Evolutionary conservation across 2,797 vertebrate genomes (phyloP).

Genomic region (Dermochelys coriacea): DNA sequence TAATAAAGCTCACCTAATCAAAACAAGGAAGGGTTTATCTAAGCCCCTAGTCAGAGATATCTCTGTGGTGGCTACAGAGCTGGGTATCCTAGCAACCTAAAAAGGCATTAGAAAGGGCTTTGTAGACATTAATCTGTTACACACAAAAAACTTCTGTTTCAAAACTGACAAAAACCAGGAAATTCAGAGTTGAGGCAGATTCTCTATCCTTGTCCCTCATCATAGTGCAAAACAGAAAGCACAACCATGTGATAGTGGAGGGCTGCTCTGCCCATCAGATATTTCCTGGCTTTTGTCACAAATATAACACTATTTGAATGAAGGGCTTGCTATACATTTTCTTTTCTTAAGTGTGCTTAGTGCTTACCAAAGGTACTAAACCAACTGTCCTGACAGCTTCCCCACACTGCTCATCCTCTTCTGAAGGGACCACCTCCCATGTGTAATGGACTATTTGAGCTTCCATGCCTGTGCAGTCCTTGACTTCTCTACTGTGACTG

Average conservation of each 20-base stretch:
- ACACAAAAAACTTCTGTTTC: constrained; percentile 35
- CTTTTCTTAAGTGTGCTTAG: constrained; percentile 38
- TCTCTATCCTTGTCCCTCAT: constrained; percentile 41
- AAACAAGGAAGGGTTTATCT: constrained; percentile 73
- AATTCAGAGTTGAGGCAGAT: constrained; percentile 37
- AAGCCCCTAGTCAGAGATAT: constrained; percentile 62
- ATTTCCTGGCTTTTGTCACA: constrained; percentile 58
- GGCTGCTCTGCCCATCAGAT: not conserved
- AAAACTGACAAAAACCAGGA: constrained; percentile 55
- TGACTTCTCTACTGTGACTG: not conserved
- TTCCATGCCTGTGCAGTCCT: not conserved
- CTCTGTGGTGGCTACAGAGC: constrained; percentile 74
- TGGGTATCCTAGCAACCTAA: constrained; percentile 80
- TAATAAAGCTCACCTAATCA: constrained; percentile 58
- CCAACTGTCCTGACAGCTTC: not conserved
- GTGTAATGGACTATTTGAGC: not conserved
- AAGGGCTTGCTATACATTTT: constrained; percentile 26
- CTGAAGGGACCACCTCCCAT: accelerated
- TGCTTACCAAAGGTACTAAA: not conserved
- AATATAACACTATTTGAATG: constrained; percentile 35
- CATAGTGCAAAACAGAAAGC: constrained; percentile 56
- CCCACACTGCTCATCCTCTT: not conserved
- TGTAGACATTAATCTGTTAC: constrained; percentile 71
- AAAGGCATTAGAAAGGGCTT: constrained; percentile 64
- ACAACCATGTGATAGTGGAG: constrained; percentile 12